Evolutionary conservation across 2,888 invertebrate genomes (phyloP), one percentile per base, ranked within the genome.

Genomic region (Cephus rjabovi): DNA sequence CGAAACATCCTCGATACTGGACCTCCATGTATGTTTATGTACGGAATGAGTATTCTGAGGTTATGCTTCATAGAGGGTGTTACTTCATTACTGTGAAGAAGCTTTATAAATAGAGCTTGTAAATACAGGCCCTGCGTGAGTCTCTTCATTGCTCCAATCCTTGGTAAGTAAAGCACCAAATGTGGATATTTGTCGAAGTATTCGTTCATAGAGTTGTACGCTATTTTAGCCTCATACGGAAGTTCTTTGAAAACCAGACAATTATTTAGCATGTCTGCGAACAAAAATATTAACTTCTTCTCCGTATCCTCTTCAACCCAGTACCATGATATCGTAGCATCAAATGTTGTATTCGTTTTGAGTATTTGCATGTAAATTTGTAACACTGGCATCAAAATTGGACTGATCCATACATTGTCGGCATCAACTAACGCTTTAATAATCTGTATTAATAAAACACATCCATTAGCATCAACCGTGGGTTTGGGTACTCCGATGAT

Each of bases 41-140:
- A 70, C 12, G 82, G 79, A 34, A 82, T 34, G 69, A 85, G 71
- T 15, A 75, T 40, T 11, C 34, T 33, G 35, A 85, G 77, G 12
- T 80, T 6, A 9, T 71, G 33, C 76, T 79, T 80, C 75, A 75
- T 78, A 6, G 33, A 34, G 23, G n/a, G 12, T 4, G 69, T 56
- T 11, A 85, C 11, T 0, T 74, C 30, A 15, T 76, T 35, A n/a
- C 81, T 79, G 11, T 70, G 75, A 68, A 80, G 3, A 3, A 82
- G 34, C 56, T 82, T 76, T 15, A 74, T 75, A 71, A 85, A 80
- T 34, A 81, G 79, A 3, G 73, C 80, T 4, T 73, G 76, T 23
- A 86, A n/a, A 75, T 85, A 84, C 15, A 73, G n/a, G 11, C 82
- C 84, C 73, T 78, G 78, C 15, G 83, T 83, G 56, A 79, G 79